Percentiles rank a stretch among this genome's conserved stretches.
These are phyloP conservation scores for Bacillus rossius DNA, from an alignment of 1,140 invertebrate species.

Conservation along the genomic window DNA sequence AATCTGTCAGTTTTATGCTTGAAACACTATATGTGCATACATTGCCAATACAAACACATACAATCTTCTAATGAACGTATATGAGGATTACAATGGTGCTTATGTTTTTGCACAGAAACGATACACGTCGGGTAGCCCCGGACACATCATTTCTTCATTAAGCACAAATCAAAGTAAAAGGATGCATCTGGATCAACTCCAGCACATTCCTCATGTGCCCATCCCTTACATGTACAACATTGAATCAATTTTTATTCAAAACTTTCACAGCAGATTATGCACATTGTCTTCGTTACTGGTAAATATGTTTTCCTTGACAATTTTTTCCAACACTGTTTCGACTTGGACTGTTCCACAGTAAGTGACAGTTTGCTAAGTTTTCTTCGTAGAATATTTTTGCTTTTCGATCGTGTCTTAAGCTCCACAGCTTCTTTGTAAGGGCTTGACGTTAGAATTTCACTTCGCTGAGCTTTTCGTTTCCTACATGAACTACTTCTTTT, in stretches of 20 bases:
- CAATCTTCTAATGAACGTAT: too few species aligned
- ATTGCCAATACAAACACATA: too few species aligned
- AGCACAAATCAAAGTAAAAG: too few species aligned
- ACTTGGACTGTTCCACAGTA: not conserved
- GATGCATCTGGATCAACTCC: too few species aligned
- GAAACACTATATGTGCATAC: too few species aligned
- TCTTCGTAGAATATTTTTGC: not conserved
- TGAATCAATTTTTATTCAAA: not conserved
- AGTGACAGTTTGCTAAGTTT: not conserved
- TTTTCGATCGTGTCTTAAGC: conserved; percentile 5
- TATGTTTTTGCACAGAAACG: too few species aligned
- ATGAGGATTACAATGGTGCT: too few species aligned
- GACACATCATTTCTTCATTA: too few species aligned
- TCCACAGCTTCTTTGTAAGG: conserved; percentile 10
- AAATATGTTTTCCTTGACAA: not conserved
- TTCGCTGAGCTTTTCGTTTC: conserved; percentile 4
- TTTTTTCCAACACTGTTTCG: not conserved
- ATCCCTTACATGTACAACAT: not conserved
- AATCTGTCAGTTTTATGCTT: too few species aligned
- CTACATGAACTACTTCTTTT: not conserved
- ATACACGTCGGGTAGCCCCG: too few species aligned
- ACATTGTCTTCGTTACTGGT: not conserved
- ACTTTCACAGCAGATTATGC: conserved; percentile 3
- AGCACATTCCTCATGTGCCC: conserved; percentile 5
- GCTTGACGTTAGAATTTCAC: conserved; percentile 12